Evolutionary conservation across 2,797 vertebrate species (phyloP).

Genomic region (Cyprinella venusta): DNA sequence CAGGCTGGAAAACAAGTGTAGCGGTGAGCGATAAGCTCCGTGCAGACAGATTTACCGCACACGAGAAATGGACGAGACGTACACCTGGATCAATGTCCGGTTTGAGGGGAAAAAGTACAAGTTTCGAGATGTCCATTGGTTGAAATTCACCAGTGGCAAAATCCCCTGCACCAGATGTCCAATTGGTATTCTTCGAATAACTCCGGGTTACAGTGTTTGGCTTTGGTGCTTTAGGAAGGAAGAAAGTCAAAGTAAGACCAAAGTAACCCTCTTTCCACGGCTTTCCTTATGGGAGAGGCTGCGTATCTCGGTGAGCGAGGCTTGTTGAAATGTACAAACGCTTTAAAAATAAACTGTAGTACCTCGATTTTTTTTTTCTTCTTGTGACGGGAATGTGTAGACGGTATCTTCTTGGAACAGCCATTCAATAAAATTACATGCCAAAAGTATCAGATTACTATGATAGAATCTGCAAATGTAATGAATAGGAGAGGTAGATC

Average conservation of each 20-base stretch:
- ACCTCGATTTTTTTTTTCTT: conserved; percentile 22
- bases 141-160: conserved; percentile 76
- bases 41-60: conserved; percentile 84
- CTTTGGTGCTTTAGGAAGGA: conserved; percentile 60
- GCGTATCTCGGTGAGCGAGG: conserved; percentile 42
- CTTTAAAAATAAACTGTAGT: conserved; percentile 52
- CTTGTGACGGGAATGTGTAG: conserved; percentile 40
- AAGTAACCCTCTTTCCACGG: conserved; percentile 42
- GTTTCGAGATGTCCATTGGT: conserved; percentile 80
- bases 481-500: conserved; percentile 65
- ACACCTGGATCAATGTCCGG: conserved; percentile 80
- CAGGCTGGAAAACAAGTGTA: conserved; percentile 88
- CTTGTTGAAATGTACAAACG: conserved; percentile 53
- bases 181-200: conserved; percentile 60
- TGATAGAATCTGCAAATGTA: conserved; percentile 66
- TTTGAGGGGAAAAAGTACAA: conserved; percentile 76
- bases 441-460: conserved; percentile 63
- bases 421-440: conserved; percentile 65
- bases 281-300: conserved; percentile 53
- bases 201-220: conserved; percentile 57
- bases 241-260: conserved; percentile 56
- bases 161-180: conserved; percentile 63
- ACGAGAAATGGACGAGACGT: conserved; percentile 64
- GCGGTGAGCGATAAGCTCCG: conserved; percentile 85
- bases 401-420: conserved; percentile 60